Base-by-base conservation (phyloP, 2,888 invertebrate genomes). In the Nowickia ferox region DNA sequence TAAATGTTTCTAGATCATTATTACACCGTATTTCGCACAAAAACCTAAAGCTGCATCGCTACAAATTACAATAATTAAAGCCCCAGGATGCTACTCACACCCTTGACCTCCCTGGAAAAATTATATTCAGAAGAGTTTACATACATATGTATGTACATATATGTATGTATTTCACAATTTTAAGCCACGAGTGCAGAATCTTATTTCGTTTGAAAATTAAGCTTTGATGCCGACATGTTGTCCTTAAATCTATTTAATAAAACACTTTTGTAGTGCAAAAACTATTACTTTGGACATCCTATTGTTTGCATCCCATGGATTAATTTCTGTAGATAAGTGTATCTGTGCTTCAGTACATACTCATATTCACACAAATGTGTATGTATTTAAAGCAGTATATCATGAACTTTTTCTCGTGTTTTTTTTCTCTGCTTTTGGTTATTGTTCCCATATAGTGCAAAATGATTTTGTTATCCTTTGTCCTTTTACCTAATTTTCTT, bases 391-490 rank as follows among this genome's bases (percentile, higher is more conserved):
- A 4, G 2, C 0, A 30, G 1, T 30, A 30, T 30, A 30, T 30
- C 30, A 30, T 30, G 6, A 30, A 30, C 30, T 40, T 38, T 13
- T 44, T n/a, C 22, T 65, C 15, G 3, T 3, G 9, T 51, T 30
- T 30, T 13, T 57, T 13, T 19, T 17, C 42, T 9, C 17, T 15
- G 38, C n/a, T 10, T n/a, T 13, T 22, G 9, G 10, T 30, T 55
- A 22, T 63, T 72, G n/a, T 38, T 59, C 22, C 30, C 13, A 38
- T 55, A 38, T 44, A 46, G 55, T 57, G 46, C 38, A 46, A 76
- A 44, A 53, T 53, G 30, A 42, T 65, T 65, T 53, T 17, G 63
- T 53, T 66, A 66, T 38, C 55, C 4, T 30, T 4, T 55, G 44
- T 8, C 17, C 30, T 19, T 17, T 66, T 40, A 46, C 1, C 63